phyloP scores from a whole-genome alignment of 2,797 vertebrate species.

The Falco concolor region DNA sequence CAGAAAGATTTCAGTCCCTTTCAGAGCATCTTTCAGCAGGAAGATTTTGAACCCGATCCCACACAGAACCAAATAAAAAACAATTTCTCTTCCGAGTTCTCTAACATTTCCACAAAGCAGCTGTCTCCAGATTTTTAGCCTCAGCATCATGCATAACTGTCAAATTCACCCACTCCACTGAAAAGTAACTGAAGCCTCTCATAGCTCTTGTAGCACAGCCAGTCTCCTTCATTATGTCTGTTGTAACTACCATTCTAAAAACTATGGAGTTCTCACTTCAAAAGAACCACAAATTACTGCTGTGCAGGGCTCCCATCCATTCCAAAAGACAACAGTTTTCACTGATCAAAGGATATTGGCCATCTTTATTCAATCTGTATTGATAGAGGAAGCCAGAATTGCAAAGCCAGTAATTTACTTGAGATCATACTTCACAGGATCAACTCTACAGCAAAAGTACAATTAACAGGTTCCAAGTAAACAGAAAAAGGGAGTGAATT shows the following conservation, averaged over 20 bases:
- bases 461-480: background rate
- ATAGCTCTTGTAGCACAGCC: background rate
- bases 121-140: background rate
- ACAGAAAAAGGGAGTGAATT: background rate
- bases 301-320: background rate
- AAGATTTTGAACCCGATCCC: background rate
- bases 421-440: background rate
- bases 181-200: background rate
- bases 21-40: background rate
- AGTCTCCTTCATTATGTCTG: background rate
- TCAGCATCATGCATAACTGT: background rate
- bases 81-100: background rate
- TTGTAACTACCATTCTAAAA: background rate
- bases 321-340: background rate
- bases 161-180: background rate
- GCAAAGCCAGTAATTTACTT: background rate
- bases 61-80: background rate
- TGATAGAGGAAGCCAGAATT: background rate
- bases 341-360: background rate
- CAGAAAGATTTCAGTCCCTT: background rate
- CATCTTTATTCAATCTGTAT: background rate
- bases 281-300: background rate
- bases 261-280: background rate
- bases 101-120: background rate
- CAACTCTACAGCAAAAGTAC: background rate